Evolutionary conservation across 1,140 invertebrate species (phyloP).

Genomic region (Diorhabda sublineata): DNA sequence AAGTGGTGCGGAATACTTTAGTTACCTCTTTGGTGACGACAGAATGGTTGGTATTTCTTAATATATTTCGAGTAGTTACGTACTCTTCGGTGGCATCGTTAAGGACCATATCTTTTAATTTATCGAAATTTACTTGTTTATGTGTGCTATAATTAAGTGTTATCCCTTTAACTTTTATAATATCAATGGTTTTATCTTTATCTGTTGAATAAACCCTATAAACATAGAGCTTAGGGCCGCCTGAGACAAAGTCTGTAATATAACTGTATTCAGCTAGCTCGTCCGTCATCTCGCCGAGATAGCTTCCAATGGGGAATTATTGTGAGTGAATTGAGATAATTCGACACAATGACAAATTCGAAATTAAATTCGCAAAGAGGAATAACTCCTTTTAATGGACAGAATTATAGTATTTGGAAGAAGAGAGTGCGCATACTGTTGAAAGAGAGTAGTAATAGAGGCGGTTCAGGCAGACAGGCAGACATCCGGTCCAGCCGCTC

Average conservation of each 20-base stretch:
- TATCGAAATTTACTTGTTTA: constrained; percentile 15
- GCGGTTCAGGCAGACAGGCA: too few relatives aligned
- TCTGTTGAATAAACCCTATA: constrained; percentile 8
- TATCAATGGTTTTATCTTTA: background rate
- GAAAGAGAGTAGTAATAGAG: too few relatives aligned
- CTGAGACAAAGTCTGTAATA: constrained; percentile 22
- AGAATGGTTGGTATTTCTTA: background rate
- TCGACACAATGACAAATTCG: too few relatives aligned
- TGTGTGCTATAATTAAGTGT: constrained; percentile 15
- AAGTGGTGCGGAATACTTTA: constrained; percentile 6
- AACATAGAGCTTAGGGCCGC: constrained; percentile 24
- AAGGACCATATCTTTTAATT: constrained; percentile 9
- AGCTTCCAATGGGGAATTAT: too few relatives aligned
- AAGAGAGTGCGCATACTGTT: too few relatives aligned
- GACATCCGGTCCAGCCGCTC: too few relatives aligned
- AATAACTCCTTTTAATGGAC: too few relatives aligned
- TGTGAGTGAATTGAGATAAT: too few relatives aligned
- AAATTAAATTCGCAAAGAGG: too few relatives aligned
- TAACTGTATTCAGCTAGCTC: too few relatives aligned
- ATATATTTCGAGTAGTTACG: constrained; percentile 9
- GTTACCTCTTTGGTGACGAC: constrained; percentile 6
- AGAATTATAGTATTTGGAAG: too few relatives aligned
- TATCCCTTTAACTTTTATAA: constrained; percentile 19
- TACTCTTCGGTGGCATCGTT: constrained; percentile 5
- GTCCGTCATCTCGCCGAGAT: too few relatives aligned